These are phyloP conservation scores for Xyliphius kryptos DNA, from an alignment of 2,113 vertebrate genomes.

Conservation along the genomic window DNA sequence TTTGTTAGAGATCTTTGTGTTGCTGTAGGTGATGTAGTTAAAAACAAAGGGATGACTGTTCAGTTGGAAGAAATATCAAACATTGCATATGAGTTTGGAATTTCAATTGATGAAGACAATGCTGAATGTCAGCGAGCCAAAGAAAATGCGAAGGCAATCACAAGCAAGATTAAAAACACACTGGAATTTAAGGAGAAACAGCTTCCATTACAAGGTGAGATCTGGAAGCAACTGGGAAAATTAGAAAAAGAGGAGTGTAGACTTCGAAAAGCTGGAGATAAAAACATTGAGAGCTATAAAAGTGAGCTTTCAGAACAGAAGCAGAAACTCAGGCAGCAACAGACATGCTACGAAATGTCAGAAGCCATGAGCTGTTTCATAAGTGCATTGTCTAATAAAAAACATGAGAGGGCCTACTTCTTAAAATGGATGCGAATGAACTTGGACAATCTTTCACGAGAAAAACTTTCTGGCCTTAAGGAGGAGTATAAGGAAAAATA, in stretches of 20 bases:
- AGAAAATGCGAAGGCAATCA: slow-evolving; percentile 43
- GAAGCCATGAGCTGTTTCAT: slow-evolving; percentile 51
- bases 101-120: slow-evolving; percentile 53
- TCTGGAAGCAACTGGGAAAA: slow-evolving; percentile 50
- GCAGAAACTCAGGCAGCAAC: slow-evolving; percentile 25
- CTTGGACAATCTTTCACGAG: slow-evolving; percentile 45
- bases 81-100: slow-evolving; percentile 41
- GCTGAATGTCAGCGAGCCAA: slow-evolving; percentile 44
- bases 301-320: slow-evolving; percentile 31
- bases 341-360: slow-evolving; percentile 52
- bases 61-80: slow-evolving; percentile 40
- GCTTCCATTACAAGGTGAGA: slow-evolving; percentile 22
- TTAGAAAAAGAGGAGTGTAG: slow-evolving; percentile 55
- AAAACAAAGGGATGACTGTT: slow-evolving; percentile 11
- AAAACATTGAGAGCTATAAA: no score
- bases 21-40: slow-evolving; percentile 21
- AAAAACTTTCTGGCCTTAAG: slow-evolving; percentile 38
- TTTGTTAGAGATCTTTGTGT: slow-evolving; percentile 42
- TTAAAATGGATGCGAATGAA: slow-evolving; percentile 60
- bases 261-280: slow-evolving; percentile 36
- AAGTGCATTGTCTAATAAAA: slow-evolving; percentile 35
- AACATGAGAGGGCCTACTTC: slow-evolving; percentile 49
- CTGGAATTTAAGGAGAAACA: slow-evolving; percentile 44
- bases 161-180: slow-evolving; percentile 33
- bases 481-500: slow-evolving; percentile 48